phyloP scores from a whole-genome alignment of 2,888 invertebrate species.

The Caenorhabditis becei region DNA sequence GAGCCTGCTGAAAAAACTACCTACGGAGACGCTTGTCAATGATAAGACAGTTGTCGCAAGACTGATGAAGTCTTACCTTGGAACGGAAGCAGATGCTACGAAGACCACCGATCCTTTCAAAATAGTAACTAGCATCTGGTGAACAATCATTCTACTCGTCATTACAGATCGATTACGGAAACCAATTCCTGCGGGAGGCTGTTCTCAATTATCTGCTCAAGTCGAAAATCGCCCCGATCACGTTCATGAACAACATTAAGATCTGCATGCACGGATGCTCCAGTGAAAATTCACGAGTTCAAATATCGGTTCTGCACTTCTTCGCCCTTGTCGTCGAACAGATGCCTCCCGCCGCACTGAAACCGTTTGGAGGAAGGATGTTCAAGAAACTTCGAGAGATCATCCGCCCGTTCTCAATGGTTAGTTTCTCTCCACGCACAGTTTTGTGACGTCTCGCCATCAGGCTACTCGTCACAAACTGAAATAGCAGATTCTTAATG shows the following conservation, averaged over 20 bases:
- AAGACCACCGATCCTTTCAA: constrained; percentile 8
- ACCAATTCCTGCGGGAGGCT: constrained; percentile 5
- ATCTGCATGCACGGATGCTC: constrained; percentile 57
- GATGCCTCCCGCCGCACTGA: constrained; percentile 60
- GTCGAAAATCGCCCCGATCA: constrained; percentile 60
- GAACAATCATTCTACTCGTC: not conserved
- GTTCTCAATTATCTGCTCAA: constrained; percentile 51
- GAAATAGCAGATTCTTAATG: constrained; percentile 13
- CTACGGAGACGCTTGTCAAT: constrained; percentile 35
- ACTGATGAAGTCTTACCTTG: constrained; percentile 61
- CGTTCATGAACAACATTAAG: constrained; percentile 70
- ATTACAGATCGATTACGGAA: constrained; percentile 1
- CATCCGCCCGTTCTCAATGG: constrained; percentile 5
- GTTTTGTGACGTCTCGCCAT: not conserved
- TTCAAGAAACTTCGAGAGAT: constrained; percentile 53
- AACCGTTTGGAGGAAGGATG: constrained; percentile 46
- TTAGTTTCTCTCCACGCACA: constrained; percentile 34
- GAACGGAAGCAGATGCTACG: constrained; percentile 43
- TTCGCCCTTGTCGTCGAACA: constrained; percentile 56
- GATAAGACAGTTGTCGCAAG: constrained; percentile 43
- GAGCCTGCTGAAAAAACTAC: constrained; percentile 63
- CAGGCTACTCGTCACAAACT: not conserved
- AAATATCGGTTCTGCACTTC: constrained; percentile 55
- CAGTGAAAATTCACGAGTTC: constrained; percentile 26
- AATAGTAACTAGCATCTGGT: not conserved